Percentiles rank a stretch among this genome's conserved stretches.
Evolutionary conservation across 2,113 vertebrate species (phyloP).

Genomic region (Catharus minimus): DNA sequence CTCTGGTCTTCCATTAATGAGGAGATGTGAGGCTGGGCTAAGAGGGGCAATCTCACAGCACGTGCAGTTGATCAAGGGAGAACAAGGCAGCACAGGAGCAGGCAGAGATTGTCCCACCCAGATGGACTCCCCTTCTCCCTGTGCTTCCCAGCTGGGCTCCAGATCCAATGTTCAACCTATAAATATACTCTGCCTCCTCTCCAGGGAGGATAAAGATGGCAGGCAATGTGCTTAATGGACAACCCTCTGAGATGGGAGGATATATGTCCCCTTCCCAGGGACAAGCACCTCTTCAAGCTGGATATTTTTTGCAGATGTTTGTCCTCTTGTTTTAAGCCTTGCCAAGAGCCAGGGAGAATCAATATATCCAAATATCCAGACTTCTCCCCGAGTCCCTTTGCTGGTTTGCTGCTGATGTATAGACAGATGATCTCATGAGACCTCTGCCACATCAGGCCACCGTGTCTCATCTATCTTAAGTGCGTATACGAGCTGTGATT

Average conservation of each 20-base stretch:
- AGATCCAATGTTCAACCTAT: fast-evolving
- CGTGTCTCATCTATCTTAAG: slow-evolving; percentile 50
- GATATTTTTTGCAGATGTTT: not conserved
- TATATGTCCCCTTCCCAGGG: not conserved
- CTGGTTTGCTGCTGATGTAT: slow-evolving; percentile 60
- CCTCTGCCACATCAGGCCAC: slow-evolving; percentile 45
- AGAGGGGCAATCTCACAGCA: not conserved
- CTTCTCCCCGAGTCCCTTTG: slow-evolving; percentile 32
- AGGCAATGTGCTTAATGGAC: not conserved
- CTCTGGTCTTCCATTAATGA: not conserved
- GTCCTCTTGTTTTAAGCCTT: not conserved
- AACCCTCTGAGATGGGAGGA: not conserved
- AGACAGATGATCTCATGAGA: slow-evolving; percentile 61
- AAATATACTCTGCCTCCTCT: not conserved
- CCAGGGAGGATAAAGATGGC: not conserved
- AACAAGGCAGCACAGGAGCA: not conserved
- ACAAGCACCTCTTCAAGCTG: not conserved
- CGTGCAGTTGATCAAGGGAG: fast-evolving
- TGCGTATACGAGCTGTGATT: slow-evolving; percentile 14
- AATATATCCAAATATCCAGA: slow-evolving; percentile 12
- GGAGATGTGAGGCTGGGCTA: not conserved
- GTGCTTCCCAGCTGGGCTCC: not conserved
- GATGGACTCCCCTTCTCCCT: not conserved
- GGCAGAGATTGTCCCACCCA: not conserved
- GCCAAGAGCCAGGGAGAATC: slow-evolving; percentile 20